Conservation (phyloP, 2,888 invertebrate genomes). For the Drosophila kambysellisi region DNA sequence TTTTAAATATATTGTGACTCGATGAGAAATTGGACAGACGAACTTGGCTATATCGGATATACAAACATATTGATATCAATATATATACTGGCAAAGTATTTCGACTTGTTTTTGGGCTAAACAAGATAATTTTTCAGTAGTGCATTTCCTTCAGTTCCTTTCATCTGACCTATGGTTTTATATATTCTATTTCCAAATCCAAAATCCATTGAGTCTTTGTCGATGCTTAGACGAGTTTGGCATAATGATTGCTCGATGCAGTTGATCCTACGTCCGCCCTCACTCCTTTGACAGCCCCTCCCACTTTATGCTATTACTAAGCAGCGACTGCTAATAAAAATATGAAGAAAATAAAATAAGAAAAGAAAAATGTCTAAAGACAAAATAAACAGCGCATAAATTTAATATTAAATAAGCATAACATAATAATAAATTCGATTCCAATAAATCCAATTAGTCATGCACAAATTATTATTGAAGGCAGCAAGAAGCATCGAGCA, state of each 20-base stretch:
- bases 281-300: neutral
- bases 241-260: neutral
- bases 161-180: neutral
- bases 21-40: neutral
- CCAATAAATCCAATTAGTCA: conserved; percentile 84
- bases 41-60: neutral
- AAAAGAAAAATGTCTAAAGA: conserved; percentile 34
- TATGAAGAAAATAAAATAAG: neutral
- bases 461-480: conserved; percentile 82
- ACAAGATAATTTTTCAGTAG: neutral
- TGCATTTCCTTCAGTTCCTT: neutral
- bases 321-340: neutral
- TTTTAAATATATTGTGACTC: neutral
- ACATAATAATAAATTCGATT: conserved; percentile 82
- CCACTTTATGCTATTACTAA: neutral
- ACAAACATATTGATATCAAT: neutral
- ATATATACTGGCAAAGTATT: neutral
- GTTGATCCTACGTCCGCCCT: neutral
- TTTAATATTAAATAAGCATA: conserved; percentile 80
- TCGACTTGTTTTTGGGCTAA: neutral
- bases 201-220: neutral
- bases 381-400: conserved; percentile 75
- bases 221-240: neutral
- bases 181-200: neutral
- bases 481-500: conserved; percentile 22